A percentile compares a stretch with the other conserved stretches of the same genome.
Evolutionary conservation across 2,888 invertebrate genomes (phyloP).

Genomic region (Chrysolina oricalcia): DNA sequence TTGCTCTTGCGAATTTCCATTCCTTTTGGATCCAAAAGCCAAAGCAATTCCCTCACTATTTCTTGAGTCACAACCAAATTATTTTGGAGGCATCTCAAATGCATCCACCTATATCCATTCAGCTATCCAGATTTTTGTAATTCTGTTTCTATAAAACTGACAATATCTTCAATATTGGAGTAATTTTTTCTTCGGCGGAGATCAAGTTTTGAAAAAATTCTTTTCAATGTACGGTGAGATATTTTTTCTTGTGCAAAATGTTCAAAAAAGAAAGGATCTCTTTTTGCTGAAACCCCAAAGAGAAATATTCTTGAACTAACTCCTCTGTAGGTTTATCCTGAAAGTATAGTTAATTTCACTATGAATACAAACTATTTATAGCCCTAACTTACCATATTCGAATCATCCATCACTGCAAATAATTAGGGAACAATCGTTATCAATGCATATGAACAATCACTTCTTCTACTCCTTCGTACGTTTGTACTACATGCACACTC

Average conservation of each 20-base stretch:
- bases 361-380: no score
- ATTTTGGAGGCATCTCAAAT: constrained; percentile 26
- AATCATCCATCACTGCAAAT: no score
- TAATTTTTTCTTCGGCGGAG: constrained; percentile 28
- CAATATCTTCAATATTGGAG: constrained; percentile 25
- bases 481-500: no score
- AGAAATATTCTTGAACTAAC: constrained; percentile 19
- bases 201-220: constrained; percentile 17
- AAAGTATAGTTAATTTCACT: background rate
- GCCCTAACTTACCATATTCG: no score
- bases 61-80: constrained; percentile 27
- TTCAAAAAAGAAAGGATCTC: background rate
- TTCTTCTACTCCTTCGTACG: no score
- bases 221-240: constrained; percentile 24
- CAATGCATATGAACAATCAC: no score
- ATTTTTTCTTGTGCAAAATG: background rate
- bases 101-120: constrained; percentile 27
- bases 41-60: constrained; percentile 14
- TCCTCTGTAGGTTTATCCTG: constrained; percentile 3
- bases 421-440: no score
- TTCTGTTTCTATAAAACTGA: constrained; percentile 23
- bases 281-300: background rate
- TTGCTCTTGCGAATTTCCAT: constrained; percentile 17
- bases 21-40: constrained; percentile 13
- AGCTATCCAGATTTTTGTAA: constrained; percentile 23